These are phyloP conservation scores for Spinus pinus DNA, from an alignment of 2,797 vertebrate species.

Conservation along the genomic window DNA sequence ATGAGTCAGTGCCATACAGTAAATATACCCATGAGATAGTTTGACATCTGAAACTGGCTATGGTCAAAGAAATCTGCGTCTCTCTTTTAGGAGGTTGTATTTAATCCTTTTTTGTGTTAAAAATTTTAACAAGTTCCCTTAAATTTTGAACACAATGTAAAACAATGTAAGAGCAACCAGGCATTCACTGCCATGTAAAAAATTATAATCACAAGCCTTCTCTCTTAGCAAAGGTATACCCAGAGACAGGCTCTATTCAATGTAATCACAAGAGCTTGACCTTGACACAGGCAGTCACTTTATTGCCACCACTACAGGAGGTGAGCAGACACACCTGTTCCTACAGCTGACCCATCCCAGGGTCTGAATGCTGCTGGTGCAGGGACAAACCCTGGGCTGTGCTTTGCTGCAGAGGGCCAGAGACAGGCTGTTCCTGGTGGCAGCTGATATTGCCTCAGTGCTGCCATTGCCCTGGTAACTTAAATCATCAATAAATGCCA, in stretches of 20 bases:
- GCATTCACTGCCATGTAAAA: neutral
- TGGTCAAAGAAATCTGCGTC: neutral
- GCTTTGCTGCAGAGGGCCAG: neutral
- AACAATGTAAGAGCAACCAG: neutral
- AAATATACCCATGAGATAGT: neutral
- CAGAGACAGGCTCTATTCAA: neutral
- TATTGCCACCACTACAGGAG: neutral
- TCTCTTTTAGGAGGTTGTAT: neutral
- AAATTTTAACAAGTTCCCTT: neutral
- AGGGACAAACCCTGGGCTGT: neutral
- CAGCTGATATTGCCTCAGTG: fast-evolving
- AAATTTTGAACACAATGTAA: neutral
- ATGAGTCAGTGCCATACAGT: neutral
- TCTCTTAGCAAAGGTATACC: neutral
- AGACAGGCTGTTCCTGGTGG: neutral
- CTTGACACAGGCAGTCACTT: neutral
- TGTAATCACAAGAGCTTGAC: neutral
- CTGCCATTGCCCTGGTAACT: neutral
- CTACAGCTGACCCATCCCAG: neutral
- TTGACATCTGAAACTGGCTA: neutral
- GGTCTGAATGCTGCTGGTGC: neutral
- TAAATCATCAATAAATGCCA: neutral
- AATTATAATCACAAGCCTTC: neutral
- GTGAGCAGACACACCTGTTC: neutral
- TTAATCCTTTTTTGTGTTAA: neutral